Evolutionary conservation across 2,888 invertebrate genomes (phyloP), one percentile per base, ranked within the genome.

Genomic region (Diplazon laetatorius): DNA sequence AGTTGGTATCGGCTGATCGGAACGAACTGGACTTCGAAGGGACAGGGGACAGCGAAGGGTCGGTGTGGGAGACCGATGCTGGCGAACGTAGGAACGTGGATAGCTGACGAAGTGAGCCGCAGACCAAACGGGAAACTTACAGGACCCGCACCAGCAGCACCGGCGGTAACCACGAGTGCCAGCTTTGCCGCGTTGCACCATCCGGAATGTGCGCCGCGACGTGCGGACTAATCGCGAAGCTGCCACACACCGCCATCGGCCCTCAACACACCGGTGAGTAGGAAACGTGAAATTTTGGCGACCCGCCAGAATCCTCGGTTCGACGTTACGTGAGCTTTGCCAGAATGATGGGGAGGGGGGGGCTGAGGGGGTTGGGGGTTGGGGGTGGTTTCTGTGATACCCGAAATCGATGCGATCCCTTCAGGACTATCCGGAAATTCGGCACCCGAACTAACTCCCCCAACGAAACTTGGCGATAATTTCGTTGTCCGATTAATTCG

Each of bases 1-100:
- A 76, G 82, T 81, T 81, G 78, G 81, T 82, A 81, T 82, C 78
- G 76, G 76, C 78, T 82, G 81, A 82, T 82, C 81, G 78, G 72
- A 77, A 76, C 76, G 75, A 78, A 69, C 75, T 66, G 42, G 77
- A 82, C 79, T 80, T 82, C 73, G 63, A 69, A 76, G 16, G 46
- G 35, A 14, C 5, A 6, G 16, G 12, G 20, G 2, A 14, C 44
- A 30, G 30, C 16, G 4, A 1, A 0, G 5, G 68, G 4, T 48
- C 30, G 35, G 1, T 10, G 9, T 20, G 44, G 8, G 50, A 46
- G 16, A 46, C 22, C 57, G 71, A 12, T 50, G 39, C 9, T 8
- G 63, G 42, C 20, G 48, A 25, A 25, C 30, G 70, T 65, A 72
- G 25, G 20, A 57, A 16, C 59, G 46, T n/a, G n/a, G n/a, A n/a